phyloP scores from a whole-genome alignment of 2,113 vertebrate species.

The Tetrax tetrax region DNA sequence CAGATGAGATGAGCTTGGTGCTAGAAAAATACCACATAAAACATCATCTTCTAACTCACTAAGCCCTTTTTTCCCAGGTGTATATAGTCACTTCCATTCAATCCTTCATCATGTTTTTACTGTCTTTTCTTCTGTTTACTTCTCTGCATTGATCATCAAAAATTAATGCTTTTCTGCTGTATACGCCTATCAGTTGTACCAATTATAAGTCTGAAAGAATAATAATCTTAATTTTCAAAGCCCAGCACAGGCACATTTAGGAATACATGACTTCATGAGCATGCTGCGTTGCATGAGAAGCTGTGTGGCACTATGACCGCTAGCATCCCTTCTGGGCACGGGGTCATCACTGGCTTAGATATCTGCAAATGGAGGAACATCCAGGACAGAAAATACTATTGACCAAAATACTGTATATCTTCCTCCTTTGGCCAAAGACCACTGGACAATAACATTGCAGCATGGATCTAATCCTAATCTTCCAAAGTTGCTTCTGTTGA shows the following conservation, averaged over 20 bases:
- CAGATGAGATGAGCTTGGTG: not conserved
- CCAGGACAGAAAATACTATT: not conserved
- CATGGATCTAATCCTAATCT: not conserved
- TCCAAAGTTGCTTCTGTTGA: not conserved
- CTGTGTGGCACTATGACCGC: not conserved
- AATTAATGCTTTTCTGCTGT: not conserved
- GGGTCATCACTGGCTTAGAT: not conserved
- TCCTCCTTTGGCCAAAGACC: not conserved
- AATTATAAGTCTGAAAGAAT: not conserved
- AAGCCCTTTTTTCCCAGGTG: not conserved
- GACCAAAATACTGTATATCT: not conserved
- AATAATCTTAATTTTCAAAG: not conserved
- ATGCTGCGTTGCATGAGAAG: rapidly evolving
- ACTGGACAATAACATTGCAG: not conserved
- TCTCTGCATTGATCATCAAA: not conserved
- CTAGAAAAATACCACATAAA: not conserved
- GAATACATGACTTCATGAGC: not conserved
- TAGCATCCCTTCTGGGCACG: not conserved
- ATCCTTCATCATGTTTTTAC: not conserved
- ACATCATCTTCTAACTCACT: not conserved
- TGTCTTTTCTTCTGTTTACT: not conserved
- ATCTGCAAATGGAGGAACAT: not conserved
- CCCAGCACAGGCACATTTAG: rapidly evolving
- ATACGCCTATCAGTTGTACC: not conserved
- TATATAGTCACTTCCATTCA: not conserved